Base-by-base conservation (phyloP, 1,140 invertebrate species). In the Brevipalpus yothersi region DNA sequence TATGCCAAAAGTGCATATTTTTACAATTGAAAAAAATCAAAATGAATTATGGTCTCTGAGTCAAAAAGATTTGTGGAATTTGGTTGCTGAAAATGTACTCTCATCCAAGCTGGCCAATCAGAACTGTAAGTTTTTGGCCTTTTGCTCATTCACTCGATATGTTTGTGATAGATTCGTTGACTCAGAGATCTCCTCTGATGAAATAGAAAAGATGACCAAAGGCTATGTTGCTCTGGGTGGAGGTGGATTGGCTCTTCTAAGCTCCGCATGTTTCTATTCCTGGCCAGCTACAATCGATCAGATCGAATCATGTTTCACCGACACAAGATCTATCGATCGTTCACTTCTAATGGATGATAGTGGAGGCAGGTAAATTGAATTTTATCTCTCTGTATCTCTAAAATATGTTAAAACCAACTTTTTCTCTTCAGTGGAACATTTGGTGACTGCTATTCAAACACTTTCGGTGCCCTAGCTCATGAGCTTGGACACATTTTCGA, bases 401-500 rank as follows among this genome's bases (percentile, higher is more conserved):
- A 2, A n/a, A n/a, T 51, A 5, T 51, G 12, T 13, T 51, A 3
- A 2, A 3, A 2, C 8, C 8, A n/a, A 2, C 10, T 51, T 51
- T 8, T 51, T 51, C n/a, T n/a, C 49, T n/a, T 13, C 49, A 78
- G 84, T 56, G 80, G 82, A 12, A 87, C 83, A 0, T 77, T 80
- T 65, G 88, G 86, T 58, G 86, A 84, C 23, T 89, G 88, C 67
- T 86, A 86, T 73, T 83, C 87, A 4, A 92, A 89, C 13, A 88
- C 85, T 17, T 71, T 96, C 41, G 91, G 91, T 5, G 84, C 89
- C n/a, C 82, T 87, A 10, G 79, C 89, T 41, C 91, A 96, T 72
- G 91, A 95, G 74, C 71, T 96, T 51, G 87, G 87, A 13, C 91
- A 95, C 69, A 89, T 85, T 1, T 91, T 94, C 70, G 88, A 94